Percentiles rank a stretch among this genome's conserved stretches.
phyloP scores from a whole-genome alignment of 2,888 invertebrate species.

The Phragmatobia fuliginosa region DNA sequence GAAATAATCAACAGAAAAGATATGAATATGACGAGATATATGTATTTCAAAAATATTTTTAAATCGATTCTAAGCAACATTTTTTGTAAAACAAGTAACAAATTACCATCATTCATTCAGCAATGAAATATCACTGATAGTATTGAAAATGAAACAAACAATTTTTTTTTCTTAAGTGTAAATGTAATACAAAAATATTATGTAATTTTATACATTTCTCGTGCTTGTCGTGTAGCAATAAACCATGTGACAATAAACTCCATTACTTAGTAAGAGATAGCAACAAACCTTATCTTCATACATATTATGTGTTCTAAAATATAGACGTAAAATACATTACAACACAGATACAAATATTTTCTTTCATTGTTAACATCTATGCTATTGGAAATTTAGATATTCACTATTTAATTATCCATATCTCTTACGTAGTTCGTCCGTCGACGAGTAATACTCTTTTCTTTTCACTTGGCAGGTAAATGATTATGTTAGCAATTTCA shows the following conservation, averaged over 20 bases:
- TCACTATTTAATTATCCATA: slow-evolving; percentile 30
- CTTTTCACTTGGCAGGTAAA: slow-evolving; percentile 57
- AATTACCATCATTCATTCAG: too few species aligned
- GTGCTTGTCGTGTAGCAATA: background rate
- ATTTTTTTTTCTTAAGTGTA: too few species aligned
- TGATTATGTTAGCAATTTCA: slow-evolving; percentile 56
- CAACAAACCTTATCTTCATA: background rate
- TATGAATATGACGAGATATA: too few species aligned
- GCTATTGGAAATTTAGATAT: background rate
- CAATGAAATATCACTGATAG: too few species aligned
- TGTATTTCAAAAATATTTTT: too few species aligned
- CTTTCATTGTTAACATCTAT: background rate
- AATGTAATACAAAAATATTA: too few species aligned
- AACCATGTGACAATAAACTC: too few species aligned
- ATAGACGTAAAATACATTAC: background rate
- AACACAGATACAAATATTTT: background rate
- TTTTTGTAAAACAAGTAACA: too few species aligned
- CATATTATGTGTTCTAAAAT: background rate
- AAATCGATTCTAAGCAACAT: too few species aligned
- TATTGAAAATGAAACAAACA: too few species aligned
- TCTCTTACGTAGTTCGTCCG: slow-evolving; percentile 45
- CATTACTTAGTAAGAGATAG: background rate
- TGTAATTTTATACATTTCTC: background rate
- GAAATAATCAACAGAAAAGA: too few species aligned
- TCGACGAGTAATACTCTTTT: slow-evolving; percentile 56